A percentile compares a stretch with the other conserved stretches of the same genome.
phyloP scores from a whole-genome alignment of 2,888 invertebrate genomes.

The Liodrosophila aerea region DNA sequence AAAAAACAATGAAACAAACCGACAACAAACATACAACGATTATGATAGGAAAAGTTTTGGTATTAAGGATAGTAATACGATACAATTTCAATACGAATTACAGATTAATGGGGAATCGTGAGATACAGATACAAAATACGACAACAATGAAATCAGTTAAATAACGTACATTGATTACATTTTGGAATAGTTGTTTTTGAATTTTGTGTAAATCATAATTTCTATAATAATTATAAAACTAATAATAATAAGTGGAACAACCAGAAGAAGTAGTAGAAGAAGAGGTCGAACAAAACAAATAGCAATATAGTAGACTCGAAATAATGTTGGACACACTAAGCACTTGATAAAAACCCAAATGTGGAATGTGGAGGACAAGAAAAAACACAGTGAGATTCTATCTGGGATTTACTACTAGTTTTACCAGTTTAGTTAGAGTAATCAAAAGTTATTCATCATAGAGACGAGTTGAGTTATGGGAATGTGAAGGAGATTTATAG shows the following conservation, averaged over 20 bases:
- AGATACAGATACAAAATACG: constrained; percentile 46
- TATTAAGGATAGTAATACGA: constrained; percentile 18
- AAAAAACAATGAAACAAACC: constrained; percentile 52
- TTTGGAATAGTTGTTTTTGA: constrained; percentile 39
- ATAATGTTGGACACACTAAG: not conserved
- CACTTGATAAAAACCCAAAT: not conserved
- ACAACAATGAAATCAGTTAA: constrained; percentile 38
- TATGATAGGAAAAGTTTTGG: constrained; percentile 56
- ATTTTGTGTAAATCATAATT: constrained; percentile 49
- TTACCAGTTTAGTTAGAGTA: too few species aligned
- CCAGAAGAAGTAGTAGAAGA: too few species aligned
- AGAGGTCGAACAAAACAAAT: too few species aligned
- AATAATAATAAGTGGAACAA: too few species aligned
- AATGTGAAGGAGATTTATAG: not conserved
- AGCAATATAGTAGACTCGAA: too few species aligned
- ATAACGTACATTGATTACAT: constrained; percentile 18
- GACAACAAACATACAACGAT: constrained; percentile 71
- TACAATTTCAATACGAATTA: constrained; percentile 31
- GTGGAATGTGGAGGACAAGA: not conserved
- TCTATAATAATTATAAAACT: too few species aligned
- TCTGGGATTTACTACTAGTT: too few species aligned
- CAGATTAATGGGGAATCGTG: constrained; percentile 15
- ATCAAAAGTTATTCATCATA: too few species aligned
- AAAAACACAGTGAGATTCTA: not conserved
- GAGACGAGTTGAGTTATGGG: too few species aligned